These are phyloP conservation scores for Butastur rufipennis DNA, from an alignment of 2,113 vertebrate species.

Conservation along the genomic window DNA sequence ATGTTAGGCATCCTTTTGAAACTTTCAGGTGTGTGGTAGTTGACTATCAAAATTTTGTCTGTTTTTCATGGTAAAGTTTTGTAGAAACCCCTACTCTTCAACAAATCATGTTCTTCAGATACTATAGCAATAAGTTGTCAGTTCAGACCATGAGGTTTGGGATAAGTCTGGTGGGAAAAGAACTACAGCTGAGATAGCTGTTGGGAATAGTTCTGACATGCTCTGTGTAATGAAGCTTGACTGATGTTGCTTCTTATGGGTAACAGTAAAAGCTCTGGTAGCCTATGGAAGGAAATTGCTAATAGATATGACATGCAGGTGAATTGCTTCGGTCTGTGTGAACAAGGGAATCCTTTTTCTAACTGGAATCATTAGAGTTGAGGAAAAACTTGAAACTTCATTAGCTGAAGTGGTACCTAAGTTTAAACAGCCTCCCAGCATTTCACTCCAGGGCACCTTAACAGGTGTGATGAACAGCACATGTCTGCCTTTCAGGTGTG, in stretches of 20 bases:
- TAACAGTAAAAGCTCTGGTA: neutral
- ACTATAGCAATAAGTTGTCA: neutral
- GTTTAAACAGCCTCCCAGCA: neutral
- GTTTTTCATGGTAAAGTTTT: neutral
- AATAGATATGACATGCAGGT: neutral
- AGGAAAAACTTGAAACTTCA: neutral
- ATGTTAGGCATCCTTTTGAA: constrained; percentile 30
- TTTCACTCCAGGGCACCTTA: neutral
- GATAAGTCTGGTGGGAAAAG: neutral
- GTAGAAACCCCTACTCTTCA: neutral
- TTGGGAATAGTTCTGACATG: neutral
- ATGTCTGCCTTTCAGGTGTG: neutral
- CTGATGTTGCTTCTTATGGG: neutral
- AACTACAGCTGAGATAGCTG: neutral
- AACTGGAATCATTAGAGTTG: neutral
- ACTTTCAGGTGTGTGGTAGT: neutral
- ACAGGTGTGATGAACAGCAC: neutral
- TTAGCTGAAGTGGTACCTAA: neutral
- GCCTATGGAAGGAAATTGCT: neutral
- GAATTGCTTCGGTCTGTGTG: neutral
- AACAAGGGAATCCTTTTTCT: neutral
- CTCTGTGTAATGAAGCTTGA: neutral
- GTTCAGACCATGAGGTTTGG: neutral
- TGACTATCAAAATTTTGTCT: neutral
- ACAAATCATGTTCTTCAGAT: neutral